phyloP scores from a whole-genome alignment of 2,888 invertebrate genomes.

The Antheraea assamensis region DNA sequence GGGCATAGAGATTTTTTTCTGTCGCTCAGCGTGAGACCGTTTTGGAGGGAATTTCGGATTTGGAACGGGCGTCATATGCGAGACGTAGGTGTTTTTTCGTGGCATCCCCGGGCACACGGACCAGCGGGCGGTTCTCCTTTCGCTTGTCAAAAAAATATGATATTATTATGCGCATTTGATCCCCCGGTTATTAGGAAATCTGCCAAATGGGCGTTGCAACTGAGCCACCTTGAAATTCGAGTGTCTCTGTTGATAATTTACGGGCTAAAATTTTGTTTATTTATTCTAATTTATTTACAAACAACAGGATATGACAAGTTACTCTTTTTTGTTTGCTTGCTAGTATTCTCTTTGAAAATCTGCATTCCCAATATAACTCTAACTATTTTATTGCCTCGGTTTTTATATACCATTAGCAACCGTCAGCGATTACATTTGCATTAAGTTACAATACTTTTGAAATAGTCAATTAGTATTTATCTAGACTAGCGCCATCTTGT shows the following conservation, averaged over 20 bases:
- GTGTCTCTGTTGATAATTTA: conserved; percentile 44
- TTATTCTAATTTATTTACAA: conserved; percentile 42
- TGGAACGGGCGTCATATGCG: conserved; percentile 74
- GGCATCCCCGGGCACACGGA: conserved; percentile 29
- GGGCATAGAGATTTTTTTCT: conserved; percentile 57
- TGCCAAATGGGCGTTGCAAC: conserved; percentile 57
- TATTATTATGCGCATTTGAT: conserved; percentile 57
- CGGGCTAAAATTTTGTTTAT: conserved; percentile 49
- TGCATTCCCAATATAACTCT: too few species aligned
- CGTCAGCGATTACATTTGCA: too few species aligned
- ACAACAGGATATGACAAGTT: not conserved
- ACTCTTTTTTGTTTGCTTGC: too few species aligned
- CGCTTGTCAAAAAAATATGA: conserved; percentile 47
- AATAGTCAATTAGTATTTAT: too few species aligned
- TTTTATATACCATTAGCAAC: too few species aligned
- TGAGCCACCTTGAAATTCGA: conserved; percentile 43
- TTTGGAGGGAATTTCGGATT: conserved; percentile 77
- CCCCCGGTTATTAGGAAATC: conserved; percentile 55
- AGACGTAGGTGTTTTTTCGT: conserved; percentile 44
- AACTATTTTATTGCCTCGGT: too few species aligned
- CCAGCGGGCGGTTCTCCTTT: conserved; percentile 45
- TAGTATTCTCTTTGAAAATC: too few species aligned
- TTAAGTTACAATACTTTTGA: too few species aligned
- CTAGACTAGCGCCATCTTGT: too few species aligned
- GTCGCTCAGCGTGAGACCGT: conserved; percentile 78